Conservation (phyloP, 2,113 vertebrate genomes). For the Jaculus jaculus region DNA sequence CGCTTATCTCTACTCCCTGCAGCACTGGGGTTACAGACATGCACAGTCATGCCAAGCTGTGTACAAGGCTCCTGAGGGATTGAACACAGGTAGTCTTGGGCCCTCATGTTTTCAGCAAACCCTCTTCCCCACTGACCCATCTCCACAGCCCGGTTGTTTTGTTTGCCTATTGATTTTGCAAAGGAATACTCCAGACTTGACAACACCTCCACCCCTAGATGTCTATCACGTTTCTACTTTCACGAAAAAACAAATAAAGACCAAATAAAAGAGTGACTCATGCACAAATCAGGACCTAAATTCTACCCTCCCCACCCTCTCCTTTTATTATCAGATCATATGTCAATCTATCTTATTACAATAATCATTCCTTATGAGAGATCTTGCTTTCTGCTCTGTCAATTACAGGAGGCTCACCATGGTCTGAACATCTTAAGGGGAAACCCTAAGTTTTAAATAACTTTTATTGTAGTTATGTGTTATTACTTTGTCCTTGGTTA, state of each 20-base stretch:
- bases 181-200: conserved; percentile 4
- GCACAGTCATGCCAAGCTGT: too few relatives aligned
- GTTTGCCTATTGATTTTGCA: conserved; percentile 47
- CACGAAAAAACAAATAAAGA: not conserved
- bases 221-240: not conserved
- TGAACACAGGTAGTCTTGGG: too few relatives aligned
- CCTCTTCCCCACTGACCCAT: not conserved
- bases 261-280: conserved; percentile 16
- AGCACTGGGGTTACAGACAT: too few relatives aligned
- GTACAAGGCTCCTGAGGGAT: too few relatives aligned
- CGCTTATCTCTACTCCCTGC: too few relatives aligned
- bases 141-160: too few relatives aligned
- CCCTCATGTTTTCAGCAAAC: too few relatives aligned
- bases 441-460: not conserved
- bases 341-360: not conserved
- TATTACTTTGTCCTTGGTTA: not conserved
- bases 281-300: not conserved
- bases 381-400: not conserved
- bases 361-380: not conserved
- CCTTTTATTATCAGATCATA: not conserved
- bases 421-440: too few relatives aligned
- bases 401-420: not conserved
- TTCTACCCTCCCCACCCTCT: not conserved
- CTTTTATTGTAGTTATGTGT: not conserved
- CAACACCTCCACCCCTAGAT: conserved; percentile 24